Evolutionary conservation across 2,113 vertebrate species (phyloP).

Genomic region (Gracilinanus agilis): DNA sequence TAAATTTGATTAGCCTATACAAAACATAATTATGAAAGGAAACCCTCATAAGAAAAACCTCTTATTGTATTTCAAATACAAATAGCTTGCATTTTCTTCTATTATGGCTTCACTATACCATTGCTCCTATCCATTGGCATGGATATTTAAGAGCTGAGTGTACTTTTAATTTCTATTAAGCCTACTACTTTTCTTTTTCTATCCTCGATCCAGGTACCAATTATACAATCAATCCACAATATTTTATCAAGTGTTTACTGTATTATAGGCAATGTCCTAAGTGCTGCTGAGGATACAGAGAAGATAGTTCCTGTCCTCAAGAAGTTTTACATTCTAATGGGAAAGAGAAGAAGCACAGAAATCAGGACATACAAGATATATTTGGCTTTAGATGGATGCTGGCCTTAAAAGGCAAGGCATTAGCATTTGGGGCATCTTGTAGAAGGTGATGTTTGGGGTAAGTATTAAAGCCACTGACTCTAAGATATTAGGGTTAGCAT

Average conservation of each 20-base stretch:
- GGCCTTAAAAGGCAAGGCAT: not conserved
- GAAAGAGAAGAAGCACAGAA: not conserved
- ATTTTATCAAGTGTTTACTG: not conserved
- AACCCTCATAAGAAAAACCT: not conserved
- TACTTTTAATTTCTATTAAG: not conserved
- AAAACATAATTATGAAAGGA: not conserved
- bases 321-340: not conserved
- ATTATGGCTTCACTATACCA: not conserved
- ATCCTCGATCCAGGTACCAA: not conserved
- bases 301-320: not conserved
- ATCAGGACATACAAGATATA: not conserved
- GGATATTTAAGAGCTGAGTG: not conserved
- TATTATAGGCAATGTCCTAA: not conserved
- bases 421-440: not conserved
- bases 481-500: not conserved
- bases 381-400: not conserved
- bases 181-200: not conserved
- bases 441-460: not conserved
- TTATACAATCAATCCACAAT: not conserved
- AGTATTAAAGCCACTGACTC: not conserved
- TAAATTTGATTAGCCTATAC: not conserved
- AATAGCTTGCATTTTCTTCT: not conserved
- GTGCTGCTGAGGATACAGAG: not conserved
- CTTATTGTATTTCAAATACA: not conserved
- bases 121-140: not conserved